These are phyloP conservation scores for Uromys caudimaculatus DNA, from an alignment of 2,797 vertebrate species.

Conservation along the genomic window DNA sequence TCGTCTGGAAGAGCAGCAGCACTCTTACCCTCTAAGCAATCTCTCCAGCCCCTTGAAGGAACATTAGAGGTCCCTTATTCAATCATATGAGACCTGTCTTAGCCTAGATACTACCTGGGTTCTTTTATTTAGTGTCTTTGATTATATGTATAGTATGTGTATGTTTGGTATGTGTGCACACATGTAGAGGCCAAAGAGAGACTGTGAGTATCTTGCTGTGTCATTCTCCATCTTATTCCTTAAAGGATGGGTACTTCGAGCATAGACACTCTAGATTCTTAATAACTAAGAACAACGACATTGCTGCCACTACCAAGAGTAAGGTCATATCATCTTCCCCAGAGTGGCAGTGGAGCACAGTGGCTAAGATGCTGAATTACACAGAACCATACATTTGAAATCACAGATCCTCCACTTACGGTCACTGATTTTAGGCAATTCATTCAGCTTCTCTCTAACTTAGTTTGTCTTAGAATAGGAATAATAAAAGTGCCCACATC, in stretches of 20 bases:
- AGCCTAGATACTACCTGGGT: not conserved
- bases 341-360: rapidly evolving
- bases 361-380: not conserved
- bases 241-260: not conserved
- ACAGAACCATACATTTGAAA: not conserved
- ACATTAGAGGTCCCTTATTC: not conserved
- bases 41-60: not conserved
- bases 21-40: not conserved
- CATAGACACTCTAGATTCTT: not conserved
- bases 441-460: not conserved
- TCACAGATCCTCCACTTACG: conserved; percentile 5
- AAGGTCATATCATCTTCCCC: not conserved
- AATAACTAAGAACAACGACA: not conserved
- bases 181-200: not conserved
- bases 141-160: not conserved
- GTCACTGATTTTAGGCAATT: not conserved
- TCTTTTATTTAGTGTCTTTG: not conserved
- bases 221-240: not conserved
- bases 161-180: not conserved
- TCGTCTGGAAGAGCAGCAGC: not conserved
- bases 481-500: not conserved
- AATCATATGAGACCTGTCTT: not conserved
- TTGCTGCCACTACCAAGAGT: not conserved
- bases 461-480: not conserved
- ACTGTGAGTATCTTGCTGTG: not conserved